Evolutionary conservation across 2,888 invertebrate genomes (phyloP), one percentile per base, ranked within the genome.

Genomic region (Petrolisthes cinctipes): DNA sequence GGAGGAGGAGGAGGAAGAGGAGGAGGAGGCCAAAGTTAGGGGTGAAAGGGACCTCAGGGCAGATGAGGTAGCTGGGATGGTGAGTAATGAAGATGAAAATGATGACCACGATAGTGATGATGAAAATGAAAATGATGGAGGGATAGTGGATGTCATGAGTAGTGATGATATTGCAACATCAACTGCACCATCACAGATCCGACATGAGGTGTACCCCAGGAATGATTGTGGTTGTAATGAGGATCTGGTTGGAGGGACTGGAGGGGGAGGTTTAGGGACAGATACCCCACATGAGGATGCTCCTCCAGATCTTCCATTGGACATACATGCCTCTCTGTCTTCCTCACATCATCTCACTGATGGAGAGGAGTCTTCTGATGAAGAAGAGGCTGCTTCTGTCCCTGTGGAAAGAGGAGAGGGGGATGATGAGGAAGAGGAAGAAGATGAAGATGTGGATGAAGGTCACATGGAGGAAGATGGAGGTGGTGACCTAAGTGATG

Each of bases 271-370:
- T 5, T 71, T 90, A 61, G 90, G 90, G 61, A 90, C 87, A 37
- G 90, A 90, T 73, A 90, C 90, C n/a, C 90, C 90, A n/a, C 87
- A 88, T 56, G 90, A 90, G 76, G 90, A 90, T 23, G 83, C 85
- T 6, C 83, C 86, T n/a, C 87, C 87, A 9, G 89, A 89, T 9
- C 56, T 87, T 4, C 89, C 89, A 37, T 73, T 89, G 5, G 79
- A 86, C 51, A 84, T 87, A 71, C 85, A 75, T 57, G 82, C 68
- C 20, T 82, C 76, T 20, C 57, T 81, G 9, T 83, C 89, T 20
- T 80, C 89, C 11, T 82, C 82, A 61, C 78, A 82, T 17, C 66
- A 85, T 51, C 82, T 87, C 20, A 87, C 87, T 79, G 87, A 85
- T 57, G 89, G 86, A 17, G 81, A 84, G 9, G 80, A 79, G 61